Percentiles rank a stretch among this genome's conserved stretches.
Conservation (phyloP, 2,797 vertebrate species). For the Chanos chanos region DNA sequence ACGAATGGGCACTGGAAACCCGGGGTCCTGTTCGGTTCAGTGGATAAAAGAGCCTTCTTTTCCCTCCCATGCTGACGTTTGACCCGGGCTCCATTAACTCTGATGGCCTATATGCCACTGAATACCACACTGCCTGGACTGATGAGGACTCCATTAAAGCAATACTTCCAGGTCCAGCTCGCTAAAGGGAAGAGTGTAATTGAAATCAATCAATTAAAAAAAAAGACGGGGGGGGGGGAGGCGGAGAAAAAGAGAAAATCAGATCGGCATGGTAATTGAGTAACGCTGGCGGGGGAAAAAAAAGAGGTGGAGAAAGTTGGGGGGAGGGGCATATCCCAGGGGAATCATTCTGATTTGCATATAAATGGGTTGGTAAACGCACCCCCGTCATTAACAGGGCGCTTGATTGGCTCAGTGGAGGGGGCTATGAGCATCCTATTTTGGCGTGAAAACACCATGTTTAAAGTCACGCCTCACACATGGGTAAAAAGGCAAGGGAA, state of each 20-base stretch:
- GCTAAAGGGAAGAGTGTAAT: conserved; percentile 1
- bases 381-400: conserved; percentile 34
- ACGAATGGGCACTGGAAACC: no score
- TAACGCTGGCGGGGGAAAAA: conserved; percentile 17
- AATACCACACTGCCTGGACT: conserved; percentile 4
- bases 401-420: conserved; percentile 49
- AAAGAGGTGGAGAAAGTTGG: conserved; percentile 5
- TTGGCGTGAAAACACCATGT: conserved; percentile 7
- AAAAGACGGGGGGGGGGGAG: conserved; percentile 14
- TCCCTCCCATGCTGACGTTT: conserved; percentile 14
- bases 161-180: neutral
- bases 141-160: conserved; percentile 16
- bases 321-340: conserved; percentile 42
- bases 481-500: conserved; percentile 11
- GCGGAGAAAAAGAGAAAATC: no score
- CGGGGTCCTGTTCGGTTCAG: neutral
- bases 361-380: conserved; percentile 62
- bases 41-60: conserved; percentile 21
- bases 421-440: conserved; percentile 45
- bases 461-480: no score
- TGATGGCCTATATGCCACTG: conserved; percentile 13
- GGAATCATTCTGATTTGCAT: conserved; percentile 60
- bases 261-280: conserved; percentile 36
- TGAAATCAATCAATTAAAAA: conserved; percentile 29
- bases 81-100: conserved; percentile 22